A percentile compares a stretch with the other conserved stretches of the same genome.
Conservation (phyloP, 2,888 invertebrate genomes). For the Synanthedon andrenaeformis region DNA sequence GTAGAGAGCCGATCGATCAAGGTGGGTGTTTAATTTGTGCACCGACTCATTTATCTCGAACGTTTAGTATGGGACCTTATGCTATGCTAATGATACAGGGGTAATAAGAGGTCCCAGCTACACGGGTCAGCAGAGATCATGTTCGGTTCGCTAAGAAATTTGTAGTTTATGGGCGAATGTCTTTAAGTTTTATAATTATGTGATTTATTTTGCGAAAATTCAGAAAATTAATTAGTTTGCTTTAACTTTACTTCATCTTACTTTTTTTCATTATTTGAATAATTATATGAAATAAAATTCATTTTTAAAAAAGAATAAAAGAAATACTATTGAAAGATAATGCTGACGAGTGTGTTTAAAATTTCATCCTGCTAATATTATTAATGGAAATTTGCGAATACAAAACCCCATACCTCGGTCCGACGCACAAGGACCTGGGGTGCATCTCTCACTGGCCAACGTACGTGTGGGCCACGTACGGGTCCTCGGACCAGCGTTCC, state of each 20-base stretch:
- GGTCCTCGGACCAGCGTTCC: no score
- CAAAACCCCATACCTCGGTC: no score
- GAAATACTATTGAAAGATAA: background rate
- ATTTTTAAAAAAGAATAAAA: background rate
- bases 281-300: background rate
- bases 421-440: no score
- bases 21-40: conserved; percentile 67
- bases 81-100: conserved; percentile 39
- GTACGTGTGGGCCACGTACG: no score
- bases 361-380: no score
- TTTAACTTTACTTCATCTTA: background rate
- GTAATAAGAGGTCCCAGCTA: conserved; percentile 16
- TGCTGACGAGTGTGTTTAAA: no score
- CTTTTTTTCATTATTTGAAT: no score
- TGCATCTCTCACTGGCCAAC: no score
- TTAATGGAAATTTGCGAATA: no score
- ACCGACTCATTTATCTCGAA: conserved; percentile 53
- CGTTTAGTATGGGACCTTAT: conserved; percentile 36
- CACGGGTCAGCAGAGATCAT: background rate
- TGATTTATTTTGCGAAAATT: no score
- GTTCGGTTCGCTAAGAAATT: background rate
- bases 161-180: background rate
- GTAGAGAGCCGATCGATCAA: conserved; percentile 61
- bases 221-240: no score
- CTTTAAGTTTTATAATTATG: background rate